Base-by-base conservation (phyloP, 2,113 vertebrate species). In the Ranitomeya variabilis region DNA sequence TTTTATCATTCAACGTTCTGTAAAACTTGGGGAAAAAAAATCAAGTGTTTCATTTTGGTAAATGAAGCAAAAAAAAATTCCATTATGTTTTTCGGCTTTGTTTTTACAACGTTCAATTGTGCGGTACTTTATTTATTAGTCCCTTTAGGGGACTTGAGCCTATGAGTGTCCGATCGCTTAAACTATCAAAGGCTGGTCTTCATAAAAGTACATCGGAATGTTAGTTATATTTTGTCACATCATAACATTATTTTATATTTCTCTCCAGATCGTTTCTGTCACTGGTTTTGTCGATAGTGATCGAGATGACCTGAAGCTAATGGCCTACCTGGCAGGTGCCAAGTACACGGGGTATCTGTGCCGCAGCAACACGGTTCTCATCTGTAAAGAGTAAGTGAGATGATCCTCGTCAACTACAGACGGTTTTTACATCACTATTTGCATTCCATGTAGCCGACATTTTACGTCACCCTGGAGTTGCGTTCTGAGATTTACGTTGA, bases 311-410 rank as follows among this genome's bases (percentile, higher is more conserved):
- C 94, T 99, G 83, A 99, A 99, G 92, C 90, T 99, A 59, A 99
- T 99, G 98, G 96, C 97, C 0, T 97, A 97, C 91, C 92, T 99
- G 89, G 95, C 97, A 6, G 98, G 98, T 5, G 97, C 97, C 91
- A 96, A 97, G 26, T 99, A 99, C 90, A 99, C 98, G 0, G 98
- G 98, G 51, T 99, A 99, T 85, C 93, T 99, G 60, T 99, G 98
- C 86, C 97, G 97, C 81, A 98, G 97, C 91, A 99, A 99, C 92
- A 99, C 97, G 0, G 96, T 99, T 52, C 98, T 99, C 94, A 96
- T 99, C 94, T 99, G 98, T 84, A 99, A 97, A 95, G 97, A 98
- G 98, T 98, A 94, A 96, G 97, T 89, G 12, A 8, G 12, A 31
- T 0, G 1, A 59, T 64, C 13, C 7, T 45, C 6, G 26, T 16